Conservation (phyloP, 1,140 invertebrate genomes). For the Drosophila ficusphila region DNA sequence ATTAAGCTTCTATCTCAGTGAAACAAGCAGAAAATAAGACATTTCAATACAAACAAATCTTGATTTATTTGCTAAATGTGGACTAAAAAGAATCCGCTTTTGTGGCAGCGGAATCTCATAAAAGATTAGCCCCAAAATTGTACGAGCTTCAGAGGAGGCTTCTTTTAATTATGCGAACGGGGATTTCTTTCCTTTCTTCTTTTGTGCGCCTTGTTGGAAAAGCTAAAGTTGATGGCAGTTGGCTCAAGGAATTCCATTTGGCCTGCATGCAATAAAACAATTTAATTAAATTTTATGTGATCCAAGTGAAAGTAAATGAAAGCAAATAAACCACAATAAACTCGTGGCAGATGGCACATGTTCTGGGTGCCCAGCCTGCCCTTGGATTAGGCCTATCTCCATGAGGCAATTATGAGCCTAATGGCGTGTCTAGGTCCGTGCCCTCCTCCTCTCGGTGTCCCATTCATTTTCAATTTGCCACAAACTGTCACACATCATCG, state of each 20-base stretch:
- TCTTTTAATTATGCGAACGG: slow-evolving; percentile 55
- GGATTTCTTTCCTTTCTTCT: slow-evolving; percentile 44
- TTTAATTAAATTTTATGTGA: slow-evolving; percentile 75
- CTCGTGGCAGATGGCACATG: slow-evolving; percentile 57
- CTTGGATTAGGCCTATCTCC: slow-evolving; percentile 19
- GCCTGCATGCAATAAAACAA: slow-evolving; percentile 67
- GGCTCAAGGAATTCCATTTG: slow-evolving; percentile 53
- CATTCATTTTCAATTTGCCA: slow-evolving; percentile 52
- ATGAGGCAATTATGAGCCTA: slow-evolving; percentile 70
- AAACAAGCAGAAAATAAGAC: slow-evolving; percentile 1
- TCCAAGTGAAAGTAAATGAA: slow-evolving; percentile 64
- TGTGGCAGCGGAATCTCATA: slow-evolving; percentile 47
- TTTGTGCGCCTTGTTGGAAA: slow-evolving; percentile 12
- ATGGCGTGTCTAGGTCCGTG: slow-evolving; percentile 30
- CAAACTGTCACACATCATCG: slow-evolving; percentile 66
- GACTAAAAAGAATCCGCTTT: slow-evolving; percentile 6
- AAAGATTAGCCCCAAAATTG: slow-evolving; percentile 63
- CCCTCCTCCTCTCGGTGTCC: background rate
- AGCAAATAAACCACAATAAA: slow-evolving; percentile 75
- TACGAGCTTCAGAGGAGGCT: slow-evolving; percentile 25
- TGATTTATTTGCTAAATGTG: slow-evolving; percentile 26
- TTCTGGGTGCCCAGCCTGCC: background rate
- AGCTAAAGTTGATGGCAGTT: slow-evolving; percentile 20
- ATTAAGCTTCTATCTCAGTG: background rate
- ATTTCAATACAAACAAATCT: slow-evolving; percentile 8